phyloP scores from a whole-genome alignment of 2,888 invertebrate species.

The Ditula angustiorana region DNA sequence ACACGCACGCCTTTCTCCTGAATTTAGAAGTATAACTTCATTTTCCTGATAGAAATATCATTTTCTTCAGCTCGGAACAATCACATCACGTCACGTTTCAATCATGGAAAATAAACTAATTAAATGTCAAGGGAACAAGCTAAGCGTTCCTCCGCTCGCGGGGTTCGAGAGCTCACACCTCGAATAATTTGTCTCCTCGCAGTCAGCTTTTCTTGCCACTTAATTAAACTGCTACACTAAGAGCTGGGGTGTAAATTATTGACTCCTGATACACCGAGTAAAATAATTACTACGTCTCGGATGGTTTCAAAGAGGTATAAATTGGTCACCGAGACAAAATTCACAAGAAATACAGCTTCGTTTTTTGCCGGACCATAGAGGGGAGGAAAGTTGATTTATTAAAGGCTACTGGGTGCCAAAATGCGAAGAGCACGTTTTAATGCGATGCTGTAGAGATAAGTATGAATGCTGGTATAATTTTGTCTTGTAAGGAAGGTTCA shows the following conservation, averaged over 20 bases:
- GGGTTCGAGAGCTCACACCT: slow-evolving; percentile 24
- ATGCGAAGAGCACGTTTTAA: too few relatives aligned
- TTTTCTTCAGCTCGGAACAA: background rate
- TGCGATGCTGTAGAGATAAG: too few relatives aligned
- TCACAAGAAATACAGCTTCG: too few relatives aligned
- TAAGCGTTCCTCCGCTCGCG: background rate
- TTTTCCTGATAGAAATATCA: too few relatives aligned
- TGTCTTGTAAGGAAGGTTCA: too few relatives aligned
- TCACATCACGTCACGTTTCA: slow-evolving; percentile 9
- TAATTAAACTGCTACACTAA: slow-evolving; percentile 28
- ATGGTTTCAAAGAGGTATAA: background rate
- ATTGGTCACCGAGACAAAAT: background rate
- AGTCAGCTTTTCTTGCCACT: slow-evolving; percentile 20
- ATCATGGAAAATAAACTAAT: slow-evolving; percentile 21
- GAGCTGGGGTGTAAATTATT: slow-evolving; percentile 1
- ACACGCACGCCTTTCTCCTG: too few relatives aligned
- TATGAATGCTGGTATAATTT: too few relatives aligned
- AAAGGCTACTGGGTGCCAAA: too few relatives aligned
- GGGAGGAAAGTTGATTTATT: too few relatives aligned
- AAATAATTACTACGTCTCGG: background rate
- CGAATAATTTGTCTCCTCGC: slow-evolving; percentile 19
- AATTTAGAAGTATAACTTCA: too few relatives aligned
- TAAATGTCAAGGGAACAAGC: slow-evolving; percentile 5
- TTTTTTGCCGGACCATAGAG: too few relatives aligned
- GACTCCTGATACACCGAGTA: background rate